phyloP scores from a whole-genome alignment of 2,888 invertebrate species.

The Lutraria lutraria region DNA sequence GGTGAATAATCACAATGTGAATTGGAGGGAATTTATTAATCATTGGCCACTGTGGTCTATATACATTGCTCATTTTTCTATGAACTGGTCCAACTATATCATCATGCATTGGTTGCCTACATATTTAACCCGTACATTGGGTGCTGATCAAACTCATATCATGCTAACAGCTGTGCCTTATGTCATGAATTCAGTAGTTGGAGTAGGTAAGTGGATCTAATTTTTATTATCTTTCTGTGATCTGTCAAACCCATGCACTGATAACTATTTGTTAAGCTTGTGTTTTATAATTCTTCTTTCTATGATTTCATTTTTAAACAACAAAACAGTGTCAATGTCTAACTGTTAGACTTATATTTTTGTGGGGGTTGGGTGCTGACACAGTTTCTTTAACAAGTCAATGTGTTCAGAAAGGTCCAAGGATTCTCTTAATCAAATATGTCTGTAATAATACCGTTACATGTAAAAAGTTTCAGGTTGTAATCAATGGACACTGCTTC shows the following conservation, averaged over 20 bases:
- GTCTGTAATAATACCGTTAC: neutral
- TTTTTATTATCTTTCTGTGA: neutral
- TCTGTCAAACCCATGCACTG: neutral
- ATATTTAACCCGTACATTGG: slow-evolving; percentile 90
- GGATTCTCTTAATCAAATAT: neutral
- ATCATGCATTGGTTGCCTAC: slow-evolving; percentile 94
- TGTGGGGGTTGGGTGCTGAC: too few species aligned
- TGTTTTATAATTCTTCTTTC: too few species aligned
- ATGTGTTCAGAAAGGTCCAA: too few species aligned
- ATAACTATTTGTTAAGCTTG: too few species aligned
- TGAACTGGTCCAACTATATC: slow-evolving; percentile 94
- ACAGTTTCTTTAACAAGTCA: too few species aligned
- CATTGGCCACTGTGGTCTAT: slow-evolving; percentile 92
- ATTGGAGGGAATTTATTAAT: slow-evolving; percentile 90
- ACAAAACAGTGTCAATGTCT: too few species aligned
- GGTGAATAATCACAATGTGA: slow-evolving; percentile 89
- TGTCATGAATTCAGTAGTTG: slow-evolving; percentile 91
- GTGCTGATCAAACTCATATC: slow-evolving; percentile 90
- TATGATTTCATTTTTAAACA: too few species aligned
- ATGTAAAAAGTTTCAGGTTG: neutral
- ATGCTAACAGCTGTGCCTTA: slow-evolving; percentile 92
- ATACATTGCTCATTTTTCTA: slow-evolving; percentile 92
- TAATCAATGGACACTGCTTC: neutral
- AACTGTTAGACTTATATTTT: too few species aligned
- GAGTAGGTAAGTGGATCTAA: slow-evolving; percentile 89